phyloP scores from a whole-genome alignment of 2,888 invertebrate genomes.

The Euzetes globulus region DNA sequence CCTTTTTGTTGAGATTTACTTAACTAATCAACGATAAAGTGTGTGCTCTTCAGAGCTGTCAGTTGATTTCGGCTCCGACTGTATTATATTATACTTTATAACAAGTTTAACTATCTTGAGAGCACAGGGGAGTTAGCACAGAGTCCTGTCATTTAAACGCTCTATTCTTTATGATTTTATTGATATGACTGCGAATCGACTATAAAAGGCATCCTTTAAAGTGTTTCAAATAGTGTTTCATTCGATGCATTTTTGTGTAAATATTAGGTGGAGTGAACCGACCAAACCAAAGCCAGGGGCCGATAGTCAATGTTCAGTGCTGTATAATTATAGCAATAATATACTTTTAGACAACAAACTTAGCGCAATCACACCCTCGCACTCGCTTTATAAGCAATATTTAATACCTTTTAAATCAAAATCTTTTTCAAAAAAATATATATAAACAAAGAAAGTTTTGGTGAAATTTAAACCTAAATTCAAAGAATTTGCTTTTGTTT shows the following conservation, averaged over 20 bases:
- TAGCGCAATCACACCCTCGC: background rate
- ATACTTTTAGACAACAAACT: background rate
- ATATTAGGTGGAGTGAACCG: slow-evolving; percentile 17
- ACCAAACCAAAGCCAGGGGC: background rate
- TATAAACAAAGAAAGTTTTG: no score
- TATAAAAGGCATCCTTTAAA: slow-evolving; percentile 10
- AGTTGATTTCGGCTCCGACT: no score
- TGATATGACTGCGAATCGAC: background rate
- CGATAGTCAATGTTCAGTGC: background rate
- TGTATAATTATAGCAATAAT: slow-evolving; percentile 17
- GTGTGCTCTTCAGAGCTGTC: no score
- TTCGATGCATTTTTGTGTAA: slow-evolving; percentile 5
- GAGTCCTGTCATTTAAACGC: slow-evolving; percentile 2
- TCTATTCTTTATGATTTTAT: background rate
- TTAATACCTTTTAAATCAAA: no score
- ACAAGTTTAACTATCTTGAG: no score
- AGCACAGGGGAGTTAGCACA: background rate
- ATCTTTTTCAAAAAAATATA: no score
- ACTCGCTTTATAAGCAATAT: background rate
- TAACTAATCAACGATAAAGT: no score
- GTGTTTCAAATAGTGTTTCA: background rate
- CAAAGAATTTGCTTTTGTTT: no score
- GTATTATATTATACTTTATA: no score
- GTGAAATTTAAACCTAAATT: no score
- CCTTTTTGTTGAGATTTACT: no score